These are phyloP conservation scores for Perca schrenkii DNA, from an alignment of 2,113 vertebrate species.

Conservation along the genomic window DNA sequence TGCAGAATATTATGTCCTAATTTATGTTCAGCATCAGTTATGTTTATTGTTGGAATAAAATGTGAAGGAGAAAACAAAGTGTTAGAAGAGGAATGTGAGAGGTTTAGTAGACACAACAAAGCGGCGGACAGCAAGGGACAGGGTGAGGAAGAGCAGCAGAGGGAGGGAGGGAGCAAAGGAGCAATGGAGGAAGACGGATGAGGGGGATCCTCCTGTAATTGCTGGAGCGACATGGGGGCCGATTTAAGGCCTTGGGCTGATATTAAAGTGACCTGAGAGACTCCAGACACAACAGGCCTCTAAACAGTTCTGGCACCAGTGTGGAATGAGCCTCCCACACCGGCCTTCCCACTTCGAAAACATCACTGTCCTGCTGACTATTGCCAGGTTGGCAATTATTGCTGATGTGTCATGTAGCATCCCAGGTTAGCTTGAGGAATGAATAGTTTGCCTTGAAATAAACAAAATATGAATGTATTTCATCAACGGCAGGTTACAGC, in stretches of 20 bases:
- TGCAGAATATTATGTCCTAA: slow-evolving; percentile 8
- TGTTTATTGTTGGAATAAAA: slow-evolving; percentile 16
- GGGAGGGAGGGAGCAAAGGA: neutral
- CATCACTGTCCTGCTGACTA: slow-evolving; percentile 8
- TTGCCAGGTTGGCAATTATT: slow-evolving; percentile 7
- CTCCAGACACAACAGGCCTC: slow-evolving; percentile 76
- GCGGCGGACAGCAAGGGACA: slow-evolving; percentile 33
- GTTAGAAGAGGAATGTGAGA: slow-evolving; percentile 44
- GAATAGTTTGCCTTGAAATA: too few species aligned
- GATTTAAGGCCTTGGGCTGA: slow-evolving; percentile 66
- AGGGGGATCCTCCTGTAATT: slow-evolving; percentile 68
- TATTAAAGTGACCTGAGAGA: slow-evolving; percentile 80
- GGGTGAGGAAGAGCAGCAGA: slow-evolving; percentile 37
- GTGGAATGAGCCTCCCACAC: slow-evolving; percentile 77
- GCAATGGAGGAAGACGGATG: slow-evolving; percentile 34
- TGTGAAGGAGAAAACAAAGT: slow-evolving; percentile 63
- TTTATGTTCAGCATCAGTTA: slow-evolving; percentile 22
- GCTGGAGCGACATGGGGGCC: slow-evolving; percentile 67
- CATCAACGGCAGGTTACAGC: neutral
- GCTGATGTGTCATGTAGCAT: neutral
- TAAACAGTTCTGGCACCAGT: slow-evolving; percentile 78
- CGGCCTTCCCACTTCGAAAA: slow-evolving; percentile 32
- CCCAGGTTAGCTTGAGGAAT: neutral
- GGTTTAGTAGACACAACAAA: slow-evolving; percentile 43
- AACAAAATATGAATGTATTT: neutral